Conservation (phyloP, 2,888 invertebrate genomes). For the Caenorhabditis wallacei region DNA sequence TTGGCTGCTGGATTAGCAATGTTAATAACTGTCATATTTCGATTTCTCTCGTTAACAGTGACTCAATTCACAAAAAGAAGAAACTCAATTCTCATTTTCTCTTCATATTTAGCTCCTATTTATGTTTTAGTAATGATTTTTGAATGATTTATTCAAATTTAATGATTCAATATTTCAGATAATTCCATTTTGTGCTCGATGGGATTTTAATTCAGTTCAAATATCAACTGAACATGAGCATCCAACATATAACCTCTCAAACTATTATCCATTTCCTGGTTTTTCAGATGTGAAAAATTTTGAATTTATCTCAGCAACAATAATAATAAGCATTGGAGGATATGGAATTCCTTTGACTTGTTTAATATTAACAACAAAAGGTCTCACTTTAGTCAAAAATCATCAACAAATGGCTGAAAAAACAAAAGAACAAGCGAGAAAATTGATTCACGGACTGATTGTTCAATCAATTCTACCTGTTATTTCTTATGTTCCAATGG, state of each 20-base stretch:
- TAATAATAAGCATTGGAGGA: slow-evolving; percentile 31
- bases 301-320: slow-evolving; percentile 24
- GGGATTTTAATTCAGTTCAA: slow-evolving; percentile 38
- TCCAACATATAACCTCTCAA: slow-evolving; percentile 24
- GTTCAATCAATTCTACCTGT: slow-evolving; percentile 36
- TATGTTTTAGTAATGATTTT: slow-evolving; percentile 31
- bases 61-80: not conserved
- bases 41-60: slow-evolving; percentile 9
- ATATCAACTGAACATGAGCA: slow-evolving; percentile 6
- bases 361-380: slow-evolving; percentile 7
- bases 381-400: not conserved
- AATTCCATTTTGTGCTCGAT: slow-evolving; percentile 27
- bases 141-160: not conserved
- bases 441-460: slow-evolving; percentile 27
- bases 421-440: slow-evolving; percentile 22
- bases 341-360: slow-evolving; percentile 28
- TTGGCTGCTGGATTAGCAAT: slow-evolving; percentile 33
- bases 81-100: slow-evolving; percentile 6
- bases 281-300: slow-evolving; percentile 27
- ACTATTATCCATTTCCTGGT: slow-evolving; percentile 38
- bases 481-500: slow-evolving; percentile 40
- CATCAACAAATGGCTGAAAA: slow-evolving; percentile 8
- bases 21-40: slow-evolving; percentile 23
- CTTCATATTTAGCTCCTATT: slow-evolving; percentile 24
- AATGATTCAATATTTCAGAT: slow-evolving; percentile 3